These are phyloP conservation scores for Lathamus discolor DNA, from an alignment of 2,113 vertebrate species.

Conservation along the genomic window DNA sequence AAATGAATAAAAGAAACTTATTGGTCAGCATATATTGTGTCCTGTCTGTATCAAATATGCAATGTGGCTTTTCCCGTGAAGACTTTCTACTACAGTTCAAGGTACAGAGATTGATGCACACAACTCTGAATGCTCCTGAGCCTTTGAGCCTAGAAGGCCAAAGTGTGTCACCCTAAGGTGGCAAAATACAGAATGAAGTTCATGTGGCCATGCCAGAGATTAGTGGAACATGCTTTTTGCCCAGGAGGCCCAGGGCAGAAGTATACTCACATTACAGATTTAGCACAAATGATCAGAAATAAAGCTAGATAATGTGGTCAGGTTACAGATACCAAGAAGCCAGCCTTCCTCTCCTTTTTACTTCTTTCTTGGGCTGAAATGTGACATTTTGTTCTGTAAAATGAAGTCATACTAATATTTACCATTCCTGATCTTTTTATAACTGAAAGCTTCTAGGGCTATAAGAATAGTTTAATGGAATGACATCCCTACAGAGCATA, in stretches of 20 bases:
- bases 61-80: neutral
- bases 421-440: neutral
- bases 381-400: neutral
- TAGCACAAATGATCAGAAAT: neutral
- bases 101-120: neutral
- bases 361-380: neutral
- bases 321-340: neutral
- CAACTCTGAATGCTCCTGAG: neutral
- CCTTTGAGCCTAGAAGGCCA: neutral
- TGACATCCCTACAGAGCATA: neutral
- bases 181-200: neutral
- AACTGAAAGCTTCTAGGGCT: neutral
- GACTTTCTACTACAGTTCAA: neutral
- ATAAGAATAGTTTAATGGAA: neutral
- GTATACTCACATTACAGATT: neutral
- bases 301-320: neutral
- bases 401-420: neutral
- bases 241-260: neutral
- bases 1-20: neutral
- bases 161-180: neutral
- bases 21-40: neutral
- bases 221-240: neutral
- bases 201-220: neutral
- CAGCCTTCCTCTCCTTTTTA: neutral
- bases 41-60: accelerated